Percentiles rank a stretch among this genome's conserved stretches.
phyloP scores from a whole-genome alignment of 2,888 invertebrate genomes.

The Pandemis corylana region DNA sequence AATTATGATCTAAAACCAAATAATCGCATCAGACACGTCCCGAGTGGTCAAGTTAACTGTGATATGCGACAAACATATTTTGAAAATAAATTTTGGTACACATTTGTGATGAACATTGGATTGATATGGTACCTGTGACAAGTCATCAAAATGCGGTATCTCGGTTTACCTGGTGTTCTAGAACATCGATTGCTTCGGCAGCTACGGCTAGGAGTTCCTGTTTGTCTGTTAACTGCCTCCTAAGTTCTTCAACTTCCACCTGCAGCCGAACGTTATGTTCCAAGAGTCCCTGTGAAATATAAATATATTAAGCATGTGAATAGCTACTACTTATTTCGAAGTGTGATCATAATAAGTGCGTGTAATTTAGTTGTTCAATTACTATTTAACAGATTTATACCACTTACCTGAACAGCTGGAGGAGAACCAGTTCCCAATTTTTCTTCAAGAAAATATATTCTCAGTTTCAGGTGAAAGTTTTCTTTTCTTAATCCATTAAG shows the following conservation, averaged over 20 bases:
- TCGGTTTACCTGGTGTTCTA: slow-evolving; percentile 85
- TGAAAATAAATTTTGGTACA: too few relatives aligned
- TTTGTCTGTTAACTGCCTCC: slow-evolving; percentile 91
- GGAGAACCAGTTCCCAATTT: slow-evolving; percentile 88
- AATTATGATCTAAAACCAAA: slow-evolving; percentile 27
- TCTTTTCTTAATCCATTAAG: slow-evolving; percentile 93
- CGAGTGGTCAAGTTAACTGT: too few relatives aligned
- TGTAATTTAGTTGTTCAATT: background rate
- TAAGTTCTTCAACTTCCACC: slow-evolving; percentile 91
- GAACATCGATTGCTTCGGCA: slow-evolving; percentile 91
- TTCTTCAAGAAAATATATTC: slow-evolving; percentile 96
- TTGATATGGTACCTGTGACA: too few relatives aligned
- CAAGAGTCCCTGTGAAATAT: slow-evolving; percentile 65
- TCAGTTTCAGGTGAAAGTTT: slow-evolving; percentile 95
- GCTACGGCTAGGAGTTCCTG: slow-evolving; percentile 94
- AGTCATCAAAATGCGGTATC: background rate
- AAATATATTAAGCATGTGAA: background rate
- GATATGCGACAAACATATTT: too few relatives aligned
- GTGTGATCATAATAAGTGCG: background rate
- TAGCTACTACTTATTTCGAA: background rate
- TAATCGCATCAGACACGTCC: background rate
- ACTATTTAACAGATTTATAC: slow-evolving; percentile 69
- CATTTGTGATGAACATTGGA: too few relatives aligned
- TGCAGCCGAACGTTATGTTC: slow-evolving; percentile 82
- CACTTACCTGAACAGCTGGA: slow-evolving; percentile 87